Base-by-base conservation (phyloP, 2,888 invertebrate species). In the Campopleginae sp. region DNA sequence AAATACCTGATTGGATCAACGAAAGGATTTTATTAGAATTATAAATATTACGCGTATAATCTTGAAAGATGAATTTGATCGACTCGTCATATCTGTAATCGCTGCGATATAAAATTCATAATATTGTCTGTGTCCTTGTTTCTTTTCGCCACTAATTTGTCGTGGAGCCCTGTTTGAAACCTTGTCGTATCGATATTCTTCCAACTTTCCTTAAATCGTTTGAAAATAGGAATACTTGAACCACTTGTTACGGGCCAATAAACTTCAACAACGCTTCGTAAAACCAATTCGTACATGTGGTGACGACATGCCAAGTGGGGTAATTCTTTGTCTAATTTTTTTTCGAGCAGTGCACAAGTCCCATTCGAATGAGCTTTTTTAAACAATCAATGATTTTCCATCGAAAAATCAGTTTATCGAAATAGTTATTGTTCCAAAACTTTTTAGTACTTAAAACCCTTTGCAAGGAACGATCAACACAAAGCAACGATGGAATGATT, bases 241-340 rank as follows among this genome's bases (percentile, higher is more conserved):
- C 33, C 33, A 33, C 33, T 63, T 19, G 19, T 6, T 51, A 51
- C 51, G 7, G 51, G 65, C 65, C 65, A 65, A 42, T 17, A 38
- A 42, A 65, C 65, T 10, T 65, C 65, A 2, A 65, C 38, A 65
- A 65, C 46, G 46, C 46, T 46, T 46, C 46, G 46, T 46, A 46
- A 46, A 46, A 46, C 46, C 46, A 46, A 46, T 46, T 46, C 14
- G 46, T 46, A 46, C 46, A 46, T 46, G 46, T 46, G 14, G 14
- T 46, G 46, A 14, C 46, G 14, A 46, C 46, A 46, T 46, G 46
- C 46, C 46, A 46, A 46, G 46, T 46, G 14, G 14, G 14, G 46
- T 46, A 46, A 46, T 46, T 46, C 46, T 46, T 46, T 46, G 46
- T 14, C 12, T 14, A 46, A 46, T 7, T 51, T n/a, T 51, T n/a